Base-by-base conservation (phyloP, 2,113 vertebrate species). In the Eurypyga helias region DNA sequence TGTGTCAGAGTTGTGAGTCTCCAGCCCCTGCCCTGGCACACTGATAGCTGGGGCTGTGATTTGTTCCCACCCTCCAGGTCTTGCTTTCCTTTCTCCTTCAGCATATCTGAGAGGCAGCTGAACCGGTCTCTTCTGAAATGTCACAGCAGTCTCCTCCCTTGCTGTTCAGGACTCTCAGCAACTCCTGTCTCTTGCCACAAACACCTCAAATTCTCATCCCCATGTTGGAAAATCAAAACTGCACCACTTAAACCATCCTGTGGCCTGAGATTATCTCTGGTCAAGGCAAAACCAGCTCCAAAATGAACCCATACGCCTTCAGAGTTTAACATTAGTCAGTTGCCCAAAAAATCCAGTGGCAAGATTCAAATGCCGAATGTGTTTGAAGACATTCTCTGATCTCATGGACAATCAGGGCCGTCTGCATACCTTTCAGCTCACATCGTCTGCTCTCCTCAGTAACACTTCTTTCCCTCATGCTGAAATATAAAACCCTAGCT, bases 361-460 rank as follows among this genome's bases (percentile, higher is more conserved):
- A 64, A 88, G 75, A 60, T 84, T 65, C 46, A 72, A 70, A 48
- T 24, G 49, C 21, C 87, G 45, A 36, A 62, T 58, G 13, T 10
- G 2, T 87, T 67, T 65, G 85, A 83, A 76, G 69, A 60, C 43
- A 12, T 67, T n/a, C 43, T 64, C 60, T 96, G 95, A 81, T 75
- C 76, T 82, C 80, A 45, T 15, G 87, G 89, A 6, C 41, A 20
- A 0, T 15, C 31, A 10, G 49, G 49, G 90, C 89, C 89, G 79
- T 78, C 87, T 95, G 83, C 93, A 89, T 89, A 7, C 26, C 65
- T 87, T 72, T 57, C 43, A 13, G 52, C n/a, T 75, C 83, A 55
- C 89, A 84, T 96, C 83, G 92, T 90, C 76, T 90, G 69, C 86
- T 89, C 49, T 54, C 58, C 69, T 83, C 76, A 43, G 28, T 43